Conservation (phyloP, 2,113 vertebrate genomes). For the Holacanthus passer region DNA sequence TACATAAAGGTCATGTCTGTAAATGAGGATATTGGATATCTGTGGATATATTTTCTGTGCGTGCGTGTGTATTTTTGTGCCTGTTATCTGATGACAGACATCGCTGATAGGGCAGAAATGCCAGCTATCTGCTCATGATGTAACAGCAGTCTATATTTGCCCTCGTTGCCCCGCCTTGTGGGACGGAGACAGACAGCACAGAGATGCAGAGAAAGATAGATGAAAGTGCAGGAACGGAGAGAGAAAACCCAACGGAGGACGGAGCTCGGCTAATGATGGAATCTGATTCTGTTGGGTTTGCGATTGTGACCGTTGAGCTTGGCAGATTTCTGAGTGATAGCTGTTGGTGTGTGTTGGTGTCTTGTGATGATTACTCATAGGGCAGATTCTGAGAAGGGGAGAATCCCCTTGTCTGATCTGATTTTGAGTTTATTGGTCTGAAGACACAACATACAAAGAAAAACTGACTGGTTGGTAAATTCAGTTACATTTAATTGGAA, state of each 20-base stretch:
- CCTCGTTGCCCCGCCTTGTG: slow-evolving; percentile 34
- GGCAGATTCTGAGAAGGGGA: slow-evolving; percentile 81
- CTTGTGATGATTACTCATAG: slow-evolving; percentile 83
- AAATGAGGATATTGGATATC: slow-evolving; percentile 17
- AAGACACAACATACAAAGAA: slow-evolving; percentile 61
- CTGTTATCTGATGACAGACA: slow-evolving; percentile 65
- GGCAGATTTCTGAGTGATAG: not conserved
- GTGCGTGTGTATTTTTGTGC: slow-evolving; percentile 68
- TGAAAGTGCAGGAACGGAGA: slow-evolving; percentile 6
- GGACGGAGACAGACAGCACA: slow-evolving; percentile 33
- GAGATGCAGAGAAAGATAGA: slow-evolving; percentile 28
- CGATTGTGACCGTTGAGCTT: not conserved
- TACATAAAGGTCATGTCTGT: slow-evolving; percentile 13
- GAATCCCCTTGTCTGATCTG: slow-evolving; percentile 72
- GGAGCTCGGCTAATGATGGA: not conserved
- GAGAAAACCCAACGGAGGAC: not conserved
- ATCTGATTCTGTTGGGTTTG: slow-evolving; percentile 18
- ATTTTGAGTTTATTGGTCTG: slow-evolving; percentile 74
- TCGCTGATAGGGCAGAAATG: slow-evolving; percentile 75
- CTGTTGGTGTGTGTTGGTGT: slow-evolving; percentile 57
- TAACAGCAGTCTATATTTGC: slow-evolving; percentile 73
- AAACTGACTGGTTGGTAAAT: not conserved
- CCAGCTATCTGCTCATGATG: slow-evolving; percentile 66
- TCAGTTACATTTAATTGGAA: not conserved
- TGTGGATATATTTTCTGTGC: slow-evolving; percentile 3